A percentile compares a stretch with the other conserved stretches of the same genome.
Evolutionary conservation across 2,113 vertebrate genomes (phyloP).

Genomic region (Numenius arquata): DNA sequence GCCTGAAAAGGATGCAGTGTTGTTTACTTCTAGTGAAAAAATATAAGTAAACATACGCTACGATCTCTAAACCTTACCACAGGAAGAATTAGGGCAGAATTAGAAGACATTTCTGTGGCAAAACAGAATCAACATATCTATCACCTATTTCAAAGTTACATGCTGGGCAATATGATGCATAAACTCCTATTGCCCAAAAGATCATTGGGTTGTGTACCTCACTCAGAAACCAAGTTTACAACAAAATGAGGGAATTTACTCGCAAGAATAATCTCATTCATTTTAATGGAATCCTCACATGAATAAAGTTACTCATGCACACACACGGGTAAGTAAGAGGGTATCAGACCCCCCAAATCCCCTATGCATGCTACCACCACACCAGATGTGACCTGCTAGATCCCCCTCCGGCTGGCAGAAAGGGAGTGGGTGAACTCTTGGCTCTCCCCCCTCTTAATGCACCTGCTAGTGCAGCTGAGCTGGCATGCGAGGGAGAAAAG

Average conservation of each 20-base stretch:
- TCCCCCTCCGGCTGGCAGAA: not conserved
- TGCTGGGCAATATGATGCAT: not conserved
- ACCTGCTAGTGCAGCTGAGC: conserved; percentile 13
- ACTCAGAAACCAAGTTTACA: not conserved
- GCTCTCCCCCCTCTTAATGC: not conserved
- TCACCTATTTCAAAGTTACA: not conserved
- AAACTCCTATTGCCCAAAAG: not conserved
- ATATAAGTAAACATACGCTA: not conserved
- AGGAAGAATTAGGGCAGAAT: not conserved
- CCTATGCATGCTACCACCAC: not conserved
- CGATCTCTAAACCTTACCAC: not conserved
- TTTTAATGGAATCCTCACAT: not conserved
- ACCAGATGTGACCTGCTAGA: not conserved
- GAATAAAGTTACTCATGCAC: not conserved
- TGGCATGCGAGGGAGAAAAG: not conserved
- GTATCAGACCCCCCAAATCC: not conserved
- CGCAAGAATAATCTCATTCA: not conserved
- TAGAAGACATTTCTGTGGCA: not conserved
- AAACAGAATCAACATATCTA: not conserved
- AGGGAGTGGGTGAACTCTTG: not conserved
- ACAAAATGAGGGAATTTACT: not conserved
- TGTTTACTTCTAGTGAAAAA: not conserved
- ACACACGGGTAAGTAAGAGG: not conserved
- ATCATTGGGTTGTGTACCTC: not conserved
- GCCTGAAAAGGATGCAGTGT: not conserved